Conservation (phyloP, 2,888 invertebrate genomes). For the Macrophya alboannulata region DNA sequence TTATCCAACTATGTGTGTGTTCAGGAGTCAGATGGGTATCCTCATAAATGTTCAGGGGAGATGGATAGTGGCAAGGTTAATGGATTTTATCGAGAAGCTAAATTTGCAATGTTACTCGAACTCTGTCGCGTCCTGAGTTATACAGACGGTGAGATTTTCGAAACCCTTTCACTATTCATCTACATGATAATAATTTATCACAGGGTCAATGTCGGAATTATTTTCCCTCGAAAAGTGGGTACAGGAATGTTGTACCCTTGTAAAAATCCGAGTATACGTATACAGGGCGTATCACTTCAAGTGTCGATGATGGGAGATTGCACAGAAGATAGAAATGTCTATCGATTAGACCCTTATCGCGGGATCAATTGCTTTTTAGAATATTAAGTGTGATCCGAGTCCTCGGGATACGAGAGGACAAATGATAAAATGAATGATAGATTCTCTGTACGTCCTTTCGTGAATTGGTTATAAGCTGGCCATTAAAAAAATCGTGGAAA, state of each 20-base stretch:
- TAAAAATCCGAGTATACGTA: too few relatives aligned
- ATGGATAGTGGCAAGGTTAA: slow-evolving; percentile 21
- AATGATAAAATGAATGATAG: background rate
- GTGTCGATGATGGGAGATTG: too few relatives aligned
- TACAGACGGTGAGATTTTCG: slow-evolving; percentile 2
- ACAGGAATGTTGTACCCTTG: too few relatives aligned
- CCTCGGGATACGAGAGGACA: background rate
- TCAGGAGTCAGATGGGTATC: slow-evolving; percentile 32
- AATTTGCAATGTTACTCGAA: slow-evolving; percentile 14
- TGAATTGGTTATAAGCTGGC: background rate
- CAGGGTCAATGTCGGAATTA: background rate
- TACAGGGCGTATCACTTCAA: too few relatives aligned
- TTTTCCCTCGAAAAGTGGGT: background rate
- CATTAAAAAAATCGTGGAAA: background rate
- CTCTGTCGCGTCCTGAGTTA: background rate
- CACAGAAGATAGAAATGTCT: too few relatives aligned
- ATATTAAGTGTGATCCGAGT: background rate
- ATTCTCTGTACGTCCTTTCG: background rate
- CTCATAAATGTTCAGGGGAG: slow-evolving; percentile 6
- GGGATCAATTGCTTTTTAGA: background rate
- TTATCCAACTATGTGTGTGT: slow-evolving; percentile 15
- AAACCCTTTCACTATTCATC: slow-evolving; percentile 6
- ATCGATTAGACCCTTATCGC: too few relatives aligned
- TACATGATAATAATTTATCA: slow-evolving; percentile 8
- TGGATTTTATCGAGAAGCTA: slow-evolving; percentile 25